phyloP scores from a whole-genome alignment of 2,888 invertebrate genomes.

The Alviniconcha strummeri region DNA sequence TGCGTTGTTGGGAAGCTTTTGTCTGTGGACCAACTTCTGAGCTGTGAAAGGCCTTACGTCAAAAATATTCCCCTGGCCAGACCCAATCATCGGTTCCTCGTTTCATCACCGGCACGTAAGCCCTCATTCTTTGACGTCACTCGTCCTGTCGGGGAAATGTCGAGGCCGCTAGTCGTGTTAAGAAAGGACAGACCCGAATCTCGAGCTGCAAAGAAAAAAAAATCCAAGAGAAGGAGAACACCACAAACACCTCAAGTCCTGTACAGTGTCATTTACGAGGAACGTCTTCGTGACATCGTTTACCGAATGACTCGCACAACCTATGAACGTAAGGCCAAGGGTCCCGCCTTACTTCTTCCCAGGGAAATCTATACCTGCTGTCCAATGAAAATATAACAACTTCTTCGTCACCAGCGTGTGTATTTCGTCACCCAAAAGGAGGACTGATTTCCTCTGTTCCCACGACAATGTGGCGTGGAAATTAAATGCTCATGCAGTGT shows the following conservation, averaged over 20 bases:
- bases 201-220: too few species aligned
- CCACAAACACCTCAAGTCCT: background rate
- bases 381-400: background rate
- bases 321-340: background rate
- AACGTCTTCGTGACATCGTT: conserved; percentile 16
- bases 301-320: conserved; percentile 12
- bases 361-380: conserved; percentile 21
- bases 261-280: conserved; percentile 15
- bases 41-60: background rate
- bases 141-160: background rate
- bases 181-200: background rate
- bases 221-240: too few species aligned
- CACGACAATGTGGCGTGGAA: too few species aligned
- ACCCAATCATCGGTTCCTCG: background rate
- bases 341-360: background rate
- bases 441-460: too few species aligned
- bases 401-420: too few species aligned
- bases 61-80: background rate
- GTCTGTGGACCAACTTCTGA: too few species aligned
- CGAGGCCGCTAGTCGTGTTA: background rate
- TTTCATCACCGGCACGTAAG: background rate
- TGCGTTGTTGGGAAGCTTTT: too few species aligned
- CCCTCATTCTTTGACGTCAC: conserved; percentile 7
- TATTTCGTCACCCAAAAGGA: too few species aligned
- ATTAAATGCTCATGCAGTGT: too few species aligned